These are phyloP conservation scores for Chiroxiphia lanceolata DNA, from an alignment of 2,797 vertebrate species.

Conservation along the genomic window DNA sequence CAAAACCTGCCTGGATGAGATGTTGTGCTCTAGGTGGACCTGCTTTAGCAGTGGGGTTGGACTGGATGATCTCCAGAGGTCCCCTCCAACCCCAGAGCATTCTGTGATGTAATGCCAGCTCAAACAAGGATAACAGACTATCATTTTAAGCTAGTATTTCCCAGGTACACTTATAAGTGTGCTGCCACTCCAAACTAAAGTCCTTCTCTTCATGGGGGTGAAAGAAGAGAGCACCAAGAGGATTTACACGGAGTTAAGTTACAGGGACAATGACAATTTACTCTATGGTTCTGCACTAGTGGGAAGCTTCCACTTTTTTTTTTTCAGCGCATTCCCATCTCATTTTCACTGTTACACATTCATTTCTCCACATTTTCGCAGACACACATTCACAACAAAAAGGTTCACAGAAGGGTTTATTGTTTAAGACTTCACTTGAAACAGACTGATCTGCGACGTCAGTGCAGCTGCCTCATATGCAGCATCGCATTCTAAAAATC, in stretches of 20 bases:
- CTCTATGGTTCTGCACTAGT: background rate
- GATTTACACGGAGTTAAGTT: background rate
- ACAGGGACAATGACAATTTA: background rate
- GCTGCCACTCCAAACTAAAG: background rate
- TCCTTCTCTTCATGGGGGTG: background rate
- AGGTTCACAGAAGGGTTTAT: constrained; percentile 33
- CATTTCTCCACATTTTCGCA: background rate
- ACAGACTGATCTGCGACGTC: constrained; percentile 41
- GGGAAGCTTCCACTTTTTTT: background rate
- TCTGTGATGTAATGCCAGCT: background rate
- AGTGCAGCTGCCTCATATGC: constrained; percentile 56
- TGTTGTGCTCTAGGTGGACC: background rate
- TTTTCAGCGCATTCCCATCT: background rate
- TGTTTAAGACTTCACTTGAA: constrained; percentile 34
- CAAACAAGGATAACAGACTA: background rate
- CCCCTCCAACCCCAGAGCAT: background rate
- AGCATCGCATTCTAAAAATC: constrained; percentile 52
- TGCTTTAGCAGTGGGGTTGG: background rate
- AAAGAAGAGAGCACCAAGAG: background rate
- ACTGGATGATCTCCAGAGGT: background rate
- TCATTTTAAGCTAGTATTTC: background rate
- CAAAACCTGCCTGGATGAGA: background rate
- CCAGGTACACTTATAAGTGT: background rate
- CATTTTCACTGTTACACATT: background rate
- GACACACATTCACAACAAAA: background rate